A percentile compares a stretch with the other conserved stretches of the same genome.
Evolutionary conservation across 2,797 vertebrate genomes (phyloP).

Genomic region (Xenopus petersii): DNA sequence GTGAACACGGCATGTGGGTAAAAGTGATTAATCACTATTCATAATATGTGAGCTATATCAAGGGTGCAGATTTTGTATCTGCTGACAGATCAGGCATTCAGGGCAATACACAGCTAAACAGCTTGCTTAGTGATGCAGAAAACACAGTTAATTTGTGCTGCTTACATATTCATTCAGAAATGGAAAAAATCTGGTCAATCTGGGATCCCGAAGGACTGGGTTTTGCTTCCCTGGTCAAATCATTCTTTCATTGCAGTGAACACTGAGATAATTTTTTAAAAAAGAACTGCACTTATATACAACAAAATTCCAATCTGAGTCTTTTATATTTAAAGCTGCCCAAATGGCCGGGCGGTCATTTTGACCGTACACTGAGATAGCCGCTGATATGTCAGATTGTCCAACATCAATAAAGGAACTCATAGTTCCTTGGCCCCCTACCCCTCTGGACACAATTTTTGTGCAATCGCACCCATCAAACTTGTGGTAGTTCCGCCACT

Average conservation of each 20-base stretch:
- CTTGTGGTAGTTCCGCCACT: too few relatives aligned
- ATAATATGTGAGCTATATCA: slow-evolving; percentile 21
- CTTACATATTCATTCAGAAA: slow-evolving; percentile 3
- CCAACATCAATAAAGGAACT: too few relatives aligned
- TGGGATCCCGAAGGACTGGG: background rate
- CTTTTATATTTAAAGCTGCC: too few relatives aligned
- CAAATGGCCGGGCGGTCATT: too few relatives aligned
- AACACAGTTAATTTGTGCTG: slow-evolving; percentile 7
- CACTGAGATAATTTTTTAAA: too few relatives aligned
- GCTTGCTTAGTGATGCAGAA: slow-evolving; percentile 15
- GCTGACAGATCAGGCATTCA: slow-evolving; percentile 1
- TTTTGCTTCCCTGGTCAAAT: background rate
- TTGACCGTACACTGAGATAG: too few relatives aligned
- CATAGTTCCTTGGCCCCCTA: too few relatives aligned
- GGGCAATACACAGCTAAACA: slow-evolving; percentile 10
- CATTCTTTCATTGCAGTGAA: background rate
- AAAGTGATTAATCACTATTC: slow-evolving; percentile 45
- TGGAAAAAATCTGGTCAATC: background rate
- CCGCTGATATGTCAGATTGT: too few relatives aligned
- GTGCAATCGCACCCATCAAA: too few relatives aligned
- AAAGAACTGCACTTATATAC: too few relatives aligned
- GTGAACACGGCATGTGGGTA: slow-evolving; percentile 48
- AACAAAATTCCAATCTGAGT: background rate
- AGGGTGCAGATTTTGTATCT: slow-evolving; percentile 1
- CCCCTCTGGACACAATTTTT: too few relatives aligned